Base-by-base conservation (phyloP, 2,797 vertebrate genomes). In the Anisognathus igniventris region DNA sequence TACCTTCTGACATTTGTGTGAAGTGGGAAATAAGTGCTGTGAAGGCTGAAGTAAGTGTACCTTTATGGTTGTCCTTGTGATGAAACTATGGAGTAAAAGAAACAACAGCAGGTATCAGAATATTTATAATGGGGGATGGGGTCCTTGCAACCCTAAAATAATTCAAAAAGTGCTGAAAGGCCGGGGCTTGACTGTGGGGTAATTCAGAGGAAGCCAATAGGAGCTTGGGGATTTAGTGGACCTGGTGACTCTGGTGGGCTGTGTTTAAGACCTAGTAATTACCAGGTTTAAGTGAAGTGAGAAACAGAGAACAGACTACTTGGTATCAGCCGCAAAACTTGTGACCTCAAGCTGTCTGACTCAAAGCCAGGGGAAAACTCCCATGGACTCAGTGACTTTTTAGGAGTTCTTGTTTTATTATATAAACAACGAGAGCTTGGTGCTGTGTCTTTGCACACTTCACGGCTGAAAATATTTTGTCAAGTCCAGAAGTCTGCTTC, bases 101-200 rank as follows among this genome's bases (percentile, higher is more conserved):
- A 64, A 57, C 8, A 79, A 21, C 11, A 80, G 30, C 9, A 76
- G 18, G 18, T 72, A n/a, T 58, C 23, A 58, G 54, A 45, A 56
- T 25, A 50, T 40, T 80, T 72, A 7, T 64, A 5, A 8, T 22
- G 13, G 13, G 3, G 3, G 3, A n/a, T 28, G 8, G 14, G 14
- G 33, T 30, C 6, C 30, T 68, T 54, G 20, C 17, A 67, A 54
- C 10, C 5, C 9, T 76, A 35, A 64, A 72, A 62, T 53, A 71
- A 62, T 62, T 58, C 4, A 44, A 44, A 64, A 71, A 10, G 2
- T 35, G 11, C 17, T 50, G 28, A 44, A 53, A 67, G 58, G 27
- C 3, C 2, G 8, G 6, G 9, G 3, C 8, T 39, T 48, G 14
- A 30, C 23, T 57, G 2, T 22, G 16, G 31, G 50, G 8, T 27